These are phyloP conservation scores for Spilogale gracilis DNA, from an alignment of 2,113 vertebrate species.

Conservation along the genomic window DNA sequence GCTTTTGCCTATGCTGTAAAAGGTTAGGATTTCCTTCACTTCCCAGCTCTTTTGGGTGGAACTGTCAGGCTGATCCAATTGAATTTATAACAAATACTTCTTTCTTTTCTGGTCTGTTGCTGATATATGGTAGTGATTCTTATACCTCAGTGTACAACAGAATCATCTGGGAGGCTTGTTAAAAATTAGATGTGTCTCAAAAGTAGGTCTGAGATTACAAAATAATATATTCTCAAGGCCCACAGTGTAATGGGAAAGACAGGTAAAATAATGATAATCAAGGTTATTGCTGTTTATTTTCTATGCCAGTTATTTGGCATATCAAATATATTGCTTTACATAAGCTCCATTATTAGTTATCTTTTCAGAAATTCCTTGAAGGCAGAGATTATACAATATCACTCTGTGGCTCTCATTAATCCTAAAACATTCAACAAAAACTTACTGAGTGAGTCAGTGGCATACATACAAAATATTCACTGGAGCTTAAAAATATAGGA, in stretches of 20 bases:
- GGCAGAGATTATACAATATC: constrained; percentile 15
- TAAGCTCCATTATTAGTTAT: constrained; percentile 8
- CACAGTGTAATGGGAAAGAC: neutral
- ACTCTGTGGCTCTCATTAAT: neutral
- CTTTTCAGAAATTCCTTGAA: constrained; percentile 42
- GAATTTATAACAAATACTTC: constrained; percentile 69
- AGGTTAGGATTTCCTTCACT: constrained; percentile 54
- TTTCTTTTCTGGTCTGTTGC: constrained; percentile 61
- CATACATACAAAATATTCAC: constrained; percentile 10
- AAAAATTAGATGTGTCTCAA: constrained; percentile 51
- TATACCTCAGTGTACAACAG: neutral
- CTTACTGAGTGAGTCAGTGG: neutral
- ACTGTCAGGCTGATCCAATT: constrained; percentile 26
- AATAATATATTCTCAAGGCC: neutral
- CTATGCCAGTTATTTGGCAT: neutral
- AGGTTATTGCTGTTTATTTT: neutral
- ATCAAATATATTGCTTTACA: constrained; percentile 22
- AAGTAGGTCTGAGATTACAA: neutral
- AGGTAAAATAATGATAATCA: constrained; percentile 30
- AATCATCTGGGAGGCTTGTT: neutral
- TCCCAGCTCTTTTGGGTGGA: neutral
- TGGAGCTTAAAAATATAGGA: neutral
- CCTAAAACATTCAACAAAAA: neutral
- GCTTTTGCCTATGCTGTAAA: constrained; percentile 8
- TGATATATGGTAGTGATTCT: constrained; percentile 30